These are phyloP conservation scores for Bathynomus jamesi DNA, from an alignment of 1,140 invertebrate species.

Conservation along the genomic window DNA sequence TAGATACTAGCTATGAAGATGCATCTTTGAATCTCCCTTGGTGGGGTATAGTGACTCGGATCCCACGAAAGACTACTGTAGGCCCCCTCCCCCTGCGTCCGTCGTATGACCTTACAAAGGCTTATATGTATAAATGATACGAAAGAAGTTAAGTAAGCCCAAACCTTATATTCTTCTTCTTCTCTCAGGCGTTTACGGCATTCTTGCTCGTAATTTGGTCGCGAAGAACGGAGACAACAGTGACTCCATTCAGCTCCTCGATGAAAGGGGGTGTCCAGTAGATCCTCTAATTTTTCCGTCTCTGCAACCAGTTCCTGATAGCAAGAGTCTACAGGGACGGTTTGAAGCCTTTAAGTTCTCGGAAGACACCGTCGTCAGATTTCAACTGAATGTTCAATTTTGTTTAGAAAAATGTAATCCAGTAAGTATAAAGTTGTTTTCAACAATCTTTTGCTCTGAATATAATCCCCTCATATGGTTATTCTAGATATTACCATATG, in stretches of 20 bases:
- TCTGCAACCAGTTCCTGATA: conserved; percentile 43
- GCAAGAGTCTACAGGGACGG: conserved; percentile 46
- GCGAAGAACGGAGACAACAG: conserved; percentile 48
- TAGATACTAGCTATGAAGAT: too few relatives aligned
- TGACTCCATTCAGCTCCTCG: conserved; percentile 48
- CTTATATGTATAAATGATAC: too few relatives aligned
- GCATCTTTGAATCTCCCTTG: too few relatives aligned
- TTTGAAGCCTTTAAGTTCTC: conserved; percentile 65
- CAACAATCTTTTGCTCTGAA: too few relatives aligned
- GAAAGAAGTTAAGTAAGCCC: too few relatives aligned
- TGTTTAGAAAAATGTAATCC: conserved; percentile 54
- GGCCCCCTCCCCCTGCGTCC: too few relatives aligned
- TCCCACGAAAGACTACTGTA: too few relatives aligned
- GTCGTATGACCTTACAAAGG: too few relatives aligned
- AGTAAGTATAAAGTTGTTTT: conserved; percentile 48
- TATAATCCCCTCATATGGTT: too few relatives aligned
- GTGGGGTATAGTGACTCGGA: too few relatives aligned
- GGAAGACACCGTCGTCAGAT: conserved; percentile 57
- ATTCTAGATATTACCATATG: too few relatives aligned
- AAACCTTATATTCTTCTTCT: background rate
- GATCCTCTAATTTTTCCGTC: conserved; percentile 50
- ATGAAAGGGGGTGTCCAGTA: conserved; percentile 51
- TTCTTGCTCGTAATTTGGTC: conserved; percentile 50
- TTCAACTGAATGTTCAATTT: conserved; percentile 60
- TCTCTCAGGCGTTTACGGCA: conserved; percentile 48